These are phyloP conservation scores for Bergia puertoricense DNA, from an alignment of 92 coral and sea anemone genomes.

Conservation along the genomic window DNA sequence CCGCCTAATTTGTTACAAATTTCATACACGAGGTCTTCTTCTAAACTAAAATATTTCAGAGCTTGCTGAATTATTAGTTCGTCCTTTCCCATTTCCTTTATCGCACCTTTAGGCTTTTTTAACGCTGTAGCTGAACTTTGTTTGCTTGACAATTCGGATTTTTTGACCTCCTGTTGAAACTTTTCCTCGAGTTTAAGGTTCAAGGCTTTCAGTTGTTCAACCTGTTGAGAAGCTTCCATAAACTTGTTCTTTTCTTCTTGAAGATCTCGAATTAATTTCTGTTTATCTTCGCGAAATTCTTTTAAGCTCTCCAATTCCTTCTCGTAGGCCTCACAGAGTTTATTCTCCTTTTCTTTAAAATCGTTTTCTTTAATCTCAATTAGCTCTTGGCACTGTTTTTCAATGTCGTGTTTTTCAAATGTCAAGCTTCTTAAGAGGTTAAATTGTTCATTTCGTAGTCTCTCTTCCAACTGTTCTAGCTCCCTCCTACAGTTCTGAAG, in stretches of 20 bases:
- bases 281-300: conserved; percentile 42
- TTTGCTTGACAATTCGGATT: conserved; percentile 38
- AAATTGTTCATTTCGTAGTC: conserved; percentile 79
- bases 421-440: conserved; percentile 81
- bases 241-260: conserved; percentile 48
- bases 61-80: background rate
- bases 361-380: conserved; percentile 66
- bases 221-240: conserved; percentile 51
- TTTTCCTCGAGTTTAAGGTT: conserved; percentile 61
- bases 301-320: conserved; percentile 49
- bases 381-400: conserved; percentile 59
- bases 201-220: conserved; percentile 57
- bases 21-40: background rate
- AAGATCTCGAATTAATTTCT: conserved; percentile 55
- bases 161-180: conserved; percentile 54
- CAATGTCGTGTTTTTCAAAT: conserved; percentile 83
- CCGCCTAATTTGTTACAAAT: background rate
- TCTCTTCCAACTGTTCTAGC: conserved; percentile 73
- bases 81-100: background rate
- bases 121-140: background rate
- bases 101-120: conserved; percentile 6
- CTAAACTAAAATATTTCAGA: conserved; percentile 10
- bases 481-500: conserved; percentile 57
- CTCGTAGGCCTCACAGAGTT: conserved; percentile 48
- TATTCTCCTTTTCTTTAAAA: conserved; percentile 57